Evolutionary conservation across 1,140 invertebrate genomes (phyloP), one percentile per base, ranked within the genome.

Genomic region (Lepidotrigona ventralis): DNA sequence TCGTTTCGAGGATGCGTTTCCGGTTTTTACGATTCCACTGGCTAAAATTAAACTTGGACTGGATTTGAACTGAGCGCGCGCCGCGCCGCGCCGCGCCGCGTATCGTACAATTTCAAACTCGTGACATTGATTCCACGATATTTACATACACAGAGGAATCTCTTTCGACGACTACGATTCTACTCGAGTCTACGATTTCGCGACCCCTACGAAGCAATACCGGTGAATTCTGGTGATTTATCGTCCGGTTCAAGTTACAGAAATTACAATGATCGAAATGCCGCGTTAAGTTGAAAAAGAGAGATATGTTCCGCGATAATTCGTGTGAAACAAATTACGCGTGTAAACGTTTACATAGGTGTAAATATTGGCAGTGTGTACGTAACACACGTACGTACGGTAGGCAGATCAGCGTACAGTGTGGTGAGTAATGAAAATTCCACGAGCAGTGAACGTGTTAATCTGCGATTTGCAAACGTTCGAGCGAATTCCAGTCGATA

Each of bases 1-100:
- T 72, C 51, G 53, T 56, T 39, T 70, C 80, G 33, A 80, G 85
- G 70, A 80, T 29, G 56, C 64, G 76, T 66, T 87, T 88, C 81
- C 85, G 78, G 76, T 73, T 83, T 56, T 54, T 64, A 53, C 69
- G n/a, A 11, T 63, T 72, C 9, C 8, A 21, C 33, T 21, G n/a
- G 17, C 77, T 70, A 79, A 79, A 70, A 69, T 70, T 72, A 46
- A 72, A 21, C 46, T 26, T 11, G 2, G 0, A 0, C n/a, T n/a
- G n/a, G 12, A 63, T 73, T 80, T 21, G 15, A 53, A 80, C 3
- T 17, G n/a, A 12, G 19, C 69, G 69, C 69, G 39, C 39, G 8
- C 0, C 6, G 39, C 15, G 19, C 2, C n/a, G 19, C 11, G 17
- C n/a, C 39, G 39, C 12, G 9, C 1, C n/a, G 17, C 9, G 17